These are phyloP conservation scores for Diogma glabrata DNA, from an alignment of 2,888 invertebrate genomes.

Conservation along the genomic window DNA sequence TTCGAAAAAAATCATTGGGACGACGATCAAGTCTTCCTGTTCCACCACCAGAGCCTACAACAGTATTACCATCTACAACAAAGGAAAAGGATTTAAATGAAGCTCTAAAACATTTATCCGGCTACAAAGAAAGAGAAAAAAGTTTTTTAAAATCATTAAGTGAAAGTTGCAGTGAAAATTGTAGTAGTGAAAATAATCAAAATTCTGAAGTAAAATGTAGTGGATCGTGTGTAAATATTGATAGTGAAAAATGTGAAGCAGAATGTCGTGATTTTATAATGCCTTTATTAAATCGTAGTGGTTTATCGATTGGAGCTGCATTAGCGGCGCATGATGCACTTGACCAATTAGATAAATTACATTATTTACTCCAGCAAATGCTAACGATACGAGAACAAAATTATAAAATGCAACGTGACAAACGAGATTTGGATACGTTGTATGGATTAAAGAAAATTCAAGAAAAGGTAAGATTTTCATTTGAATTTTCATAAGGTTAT, in stretches of 20 bases:
- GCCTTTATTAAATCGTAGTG: conserved; percentile 42
- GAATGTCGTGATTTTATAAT: conserved; percentile 31
- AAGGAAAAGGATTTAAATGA: not conserved
- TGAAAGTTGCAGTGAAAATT: conserved; percentile 6
- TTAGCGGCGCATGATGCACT: conserved; percentile 53
- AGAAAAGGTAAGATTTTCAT: conserved; percentile 36
- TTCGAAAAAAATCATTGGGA: not conserved
- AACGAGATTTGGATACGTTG: conserved; percentile 61
- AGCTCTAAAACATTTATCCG: conserved; percentile 20
- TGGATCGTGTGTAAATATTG: conserved; percentile 13
- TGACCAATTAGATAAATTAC: conserved; percentile 68
- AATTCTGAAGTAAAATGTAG: not conserved
- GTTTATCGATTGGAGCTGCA: conserved; percentile 43
- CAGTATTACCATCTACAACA: conserved; percentile 10
- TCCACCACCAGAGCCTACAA: conserved; percentile 19
- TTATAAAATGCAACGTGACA: conserved; percentile 49
- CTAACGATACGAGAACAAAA: conserved; percentile 61
- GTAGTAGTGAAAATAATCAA: not conserved
- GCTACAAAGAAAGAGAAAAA: conserved; percentile 24
- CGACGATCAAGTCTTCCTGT: conserved; percentile 10
- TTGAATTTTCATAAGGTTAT: too few relatives aligned
- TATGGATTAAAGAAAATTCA: conserved; percentile 51
- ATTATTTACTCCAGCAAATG: conserved; percentile 65
- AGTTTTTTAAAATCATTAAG: conserved; percentile 4
- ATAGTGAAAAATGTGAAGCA: conserved; percentile 27